Base-by-base conservation (phyloP, 2,888 invertebrate species). In the Gastrophysa polygoni region DNA sequence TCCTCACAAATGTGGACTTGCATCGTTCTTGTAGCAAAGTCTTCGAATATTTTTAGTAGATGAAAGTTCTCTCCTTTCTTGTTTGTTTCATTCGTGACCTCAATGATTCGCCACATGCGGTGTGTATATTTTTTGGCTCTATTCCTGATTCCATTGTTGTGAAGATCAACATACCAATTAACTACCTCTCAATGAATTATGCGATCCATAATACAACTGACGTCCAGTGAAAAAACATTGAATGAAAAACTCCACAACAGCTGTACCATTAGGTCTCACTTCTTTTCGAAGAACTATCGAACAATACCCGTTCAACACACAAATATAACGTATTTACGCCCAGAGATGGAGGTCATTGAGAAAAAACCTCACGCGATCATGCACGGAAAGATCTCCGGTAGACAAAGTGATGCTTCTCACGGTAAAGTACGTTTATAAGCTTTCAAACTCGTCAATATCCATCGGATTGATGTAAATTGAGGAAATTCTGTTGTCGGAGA, bases 331-430 rank as follows among this genome's bases (percentile, higher is more conserved):
- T 57, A 59, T 52, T n/a, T n/a, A n/a, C n/a, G 67, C 67, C 67
- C 61, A 4, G 50, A 68, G 67, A 65, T 65, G 57, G 65, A 65
- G 67, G 67, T 68, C 65, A 65, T 47, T 61, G 57, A 54, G 48
- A 57, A 61, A 57, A 57, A 60, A 49, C 28, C 44, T 17, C 67
- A 68, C 67, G 67, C 67, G 64, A 68, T 68, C 64, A n/a, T n/a
- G n/a, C n/a, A 63, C 67, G 67, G 63, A 47, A 52, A 52, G 32
- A 57, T 51, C 49, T 57, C 54, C 28, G 54, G 60, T 61, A 61
- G 59, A 60, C 61, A 54, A 50, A 57, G 47, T 43, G 61, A 64
- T 50, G 54, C 54, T 67, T 68, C 67, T 68, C 67, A 68, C 67
- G 67, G 61, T 63, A 60, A 58, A 58, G 51, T 32, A 57, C 56